Evolutionary conservation across 2,797 vertebrate species (phyloP), one percentile per base, ranked within the genome.

Genomic region (Alfaro cultratus): DNA sequence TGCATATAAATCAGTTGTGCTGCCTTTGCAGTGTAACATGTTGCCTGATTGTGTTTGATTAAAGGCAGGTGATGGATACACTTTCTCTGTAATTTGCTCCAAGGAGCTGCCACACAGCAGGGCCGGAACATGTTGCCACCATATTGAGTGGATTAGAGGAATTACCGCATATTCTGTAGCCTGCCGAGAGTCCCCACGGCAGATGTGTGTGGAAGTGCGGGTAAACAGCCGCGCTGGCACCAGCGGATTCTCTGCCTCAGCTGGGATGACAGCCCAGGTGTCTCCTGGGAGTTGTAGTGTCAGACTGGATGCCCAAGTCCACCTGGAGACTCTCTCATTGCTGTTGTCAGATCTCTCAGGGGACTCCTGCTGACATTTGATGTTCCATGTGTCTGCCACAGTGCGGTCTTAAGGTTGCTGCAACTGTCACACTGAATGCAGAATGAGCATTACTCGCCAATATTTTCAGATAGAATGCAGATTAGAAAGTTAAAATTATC

Each of bases 111-210:
- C 92, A 90, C 88, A 80, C 83, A 84, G 87, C 79, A 78, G 82
- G 47, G 72, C 83, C 79, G 82, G 89, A 90, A 88, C 86, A 89
- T 82, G 78, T 79, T 83, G 86, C 90, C 85, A 90, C 94, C 94
- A 95, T 95, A 95, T 95, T 96, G 94, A 88, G 86, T 84, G 93
- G 94, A 95, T 96, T 95, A 95, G 89, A 81, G 91, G 90, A 94
- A 95, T 95, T 95, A 94, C 85, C 85, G 87, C 88, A 85, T 91
- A 89, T 92, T 91, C 86, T 90, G 87, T 87, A 89, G 92, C 89
- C 91, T 81, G 74, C 68, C 64, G 85, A 90, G 81, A 86, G 91
- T 94, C 93, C 91, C 90, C 55, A 90, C 89, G 92, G 95, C 95
- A 96, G 95, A 93, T 96, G 95, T 91, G 90, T 88, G 86, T 80